Base-by-base conservation (phyloP, 2,113 vertebrate genomes). In the Corynorhinus townsendii region DNA sequence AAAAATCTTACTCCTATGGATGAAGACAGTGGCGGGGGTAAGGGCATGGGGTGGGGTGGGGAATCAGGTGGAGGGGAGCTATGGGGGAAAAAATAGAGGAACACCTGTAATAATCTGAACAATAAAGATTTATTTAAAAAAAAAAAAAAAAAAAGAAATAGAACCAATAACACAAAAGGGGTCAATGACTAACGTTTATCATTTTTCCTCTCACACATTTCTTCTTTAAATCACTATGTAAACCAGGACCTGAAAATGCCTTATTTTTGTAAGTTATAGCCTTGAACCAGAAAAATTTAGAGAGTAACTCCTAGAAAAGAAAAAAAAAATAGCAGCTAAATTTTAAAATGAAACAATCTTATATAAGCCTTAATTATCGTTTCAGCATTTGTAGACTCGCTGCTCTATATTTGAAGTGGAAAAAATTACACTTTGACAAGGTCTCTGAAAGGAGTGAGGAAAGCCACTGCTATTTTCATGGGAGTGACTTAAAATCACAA, bases 401-500 rank as follows among this genome's bases (percentile, higher is more conserved):
- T 82, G 81, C 79, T 82, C 94, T 97, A 92, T 79, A 95, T 94
- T 95, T 96, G 86, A 96, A 54, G 82, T 56, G 64, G 87, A 90
- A 95, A 93, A 93, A 92, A 93, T 71, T 93, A 88, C 81, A 73
- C 82, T 96, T 95, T 95, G 87, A 97, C 92, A 96, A 88, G 90
- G 77, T 96, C 95, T 95, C 85, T 90, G 64, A 66, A 88, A 96
- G 68, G 86, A 97, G 38, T 92, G 72, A 92, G 92, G 95, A 93
- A 96, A 97, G 82, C 90, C 94, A 95, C 90, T 95, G 92, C 93
- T 96, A 96, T 94, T 95, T 97, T 93, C 92, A 86, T 33, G 45
- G 68, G 87, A 90, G 35, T 90, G 90, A 96, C 84, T 96, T 69
- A 92, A 94, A 97, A 93, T 82, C 76, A 90, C 68, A 93, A 88